Evolutionary conservation across 2,797 vertebrate genomes (phyloP).

Genomic region (Serranus cabrilla): DNA sequence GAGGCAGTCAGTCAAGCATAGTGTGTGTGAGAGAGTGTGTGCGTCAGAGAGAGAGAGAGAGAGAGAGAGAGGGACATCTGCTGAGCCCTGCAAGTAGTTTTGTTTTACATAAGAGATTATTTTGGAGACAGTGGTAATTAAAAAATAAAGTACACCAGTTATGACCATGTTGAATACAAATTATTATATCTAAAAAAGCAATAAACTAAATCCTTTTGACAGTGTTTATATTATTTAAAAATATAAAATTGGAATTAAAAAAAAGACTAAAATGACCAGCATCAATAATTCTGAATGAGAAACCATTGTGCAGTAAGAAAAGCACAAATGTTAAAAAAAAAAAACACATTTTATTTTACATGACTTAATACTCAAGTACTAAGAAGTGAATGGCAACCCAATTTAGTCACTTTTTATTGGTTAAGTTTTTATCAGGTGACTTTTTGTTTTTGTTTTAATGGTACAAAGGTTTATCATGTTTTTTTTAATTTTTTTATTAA

Average conservation of each 20-base stretch:
- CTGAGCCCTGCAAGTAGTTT: background rate
- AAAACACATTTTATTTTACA: background rate
- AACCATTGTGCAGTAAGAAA: background rate
- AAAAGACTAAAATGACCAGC: background rate
- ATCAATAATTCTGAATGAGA: background rate
- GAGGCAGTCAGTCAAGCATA: conserved; percentile 15
- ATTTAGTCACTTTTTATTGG: background rate
- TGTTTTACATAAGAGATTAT: background rate
- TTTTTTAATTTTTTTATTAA: background rate
- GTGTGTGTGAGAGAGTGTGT: background rate
- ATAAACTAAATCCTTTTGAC: background rate
- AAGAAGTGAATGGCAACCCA: background rate
- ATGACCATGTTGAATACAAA: background rate
- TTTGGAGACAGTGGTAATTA: background rate
- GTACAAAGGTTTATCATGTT: background rate
- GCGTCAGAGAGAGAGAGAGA: background rate
- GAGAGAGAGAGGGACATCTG: conserved; percentile 8
- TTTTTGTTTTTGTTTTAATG: background rate
- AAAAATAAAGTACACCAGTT: background rate
- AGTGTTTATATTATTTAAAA: background rate
- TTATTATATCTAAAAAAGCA: background rate
- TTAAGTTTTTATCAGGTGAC: background rate
- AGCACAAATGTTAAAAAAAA: background rate
- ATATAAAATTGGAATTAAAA: background rate
- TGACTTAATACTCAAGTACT: background rate